These are phyloP conservation scores for Perdita meconis DNA, from an alignment of 2,888 invertebrate genomes.

Conservation along the genomic window DNA sequence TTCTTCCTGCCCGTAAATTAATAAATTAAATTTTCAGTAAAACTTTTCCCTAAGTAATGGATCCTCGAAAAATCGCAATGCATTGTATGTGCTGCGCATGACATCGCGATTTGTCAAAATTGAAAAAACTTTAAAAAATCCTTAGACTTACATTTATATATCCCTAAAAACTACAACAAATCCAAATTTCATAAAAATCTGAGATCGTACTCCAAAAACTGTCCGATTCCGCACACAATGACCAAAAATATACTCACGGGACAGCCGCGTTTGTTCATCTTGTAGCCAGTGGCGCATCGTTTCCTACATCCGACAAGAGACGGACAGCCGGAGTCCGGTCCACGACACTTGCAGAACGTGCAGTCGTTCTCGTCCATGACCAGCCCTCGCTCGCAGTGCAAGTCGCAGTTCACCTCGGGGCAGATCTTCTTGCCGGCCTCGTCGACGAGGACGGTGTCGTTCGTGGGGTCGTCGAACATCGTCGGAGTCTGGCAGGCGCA, in stretches of 20 bases:
- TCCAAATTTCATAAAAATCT: too few species aligned
- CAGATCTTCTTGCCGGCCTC: conserved; percentile 68
- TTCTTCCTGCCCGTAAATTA: too few species aligned
- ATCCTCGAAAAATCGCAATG: too few species aligned
- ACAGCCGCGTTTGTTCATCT: conserved; percentile 78
- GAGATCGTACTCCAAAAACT: too few species aligned
- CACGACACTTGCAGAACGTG: conserved; percentile 78
- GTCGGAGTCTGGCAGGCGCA: conserved; percentile 72
- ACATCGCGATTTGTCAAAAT: too few species aligned
- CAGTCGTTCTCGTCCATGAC: conserved; percentile 80
- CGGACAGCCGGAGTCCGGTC: conserved; percentile 73
- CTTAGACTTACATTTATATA: too few species aligned
- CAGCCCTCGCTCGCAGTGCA: conserved; percentile 78
- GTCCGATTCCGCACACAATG: too few species aligned
- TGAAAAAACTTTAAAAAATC: too few species aligned
- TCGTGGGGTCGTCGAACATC: conserved; percentile 26
- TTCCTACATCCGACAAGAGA: conserved; percentile 74
- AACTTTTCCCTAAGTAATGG: too few species aligned
- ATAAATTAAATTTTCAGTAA: too few species aligned
- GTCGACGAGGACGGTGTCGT: conserved; percentile 47
- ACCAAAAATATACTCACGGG: conserved; percentile 77
- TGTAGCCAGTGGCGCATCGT: conserved; percentile 78
- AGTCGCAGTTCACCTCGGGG: conserved; percentile 77
- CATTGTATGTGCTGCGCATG: too few species aligned
- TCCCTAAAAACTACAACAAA: too few species aligned